Evolutionary conservation across 2,888 invertebrate species (phyloP).

Genomic region (Arctia plantaginis): DNA sequence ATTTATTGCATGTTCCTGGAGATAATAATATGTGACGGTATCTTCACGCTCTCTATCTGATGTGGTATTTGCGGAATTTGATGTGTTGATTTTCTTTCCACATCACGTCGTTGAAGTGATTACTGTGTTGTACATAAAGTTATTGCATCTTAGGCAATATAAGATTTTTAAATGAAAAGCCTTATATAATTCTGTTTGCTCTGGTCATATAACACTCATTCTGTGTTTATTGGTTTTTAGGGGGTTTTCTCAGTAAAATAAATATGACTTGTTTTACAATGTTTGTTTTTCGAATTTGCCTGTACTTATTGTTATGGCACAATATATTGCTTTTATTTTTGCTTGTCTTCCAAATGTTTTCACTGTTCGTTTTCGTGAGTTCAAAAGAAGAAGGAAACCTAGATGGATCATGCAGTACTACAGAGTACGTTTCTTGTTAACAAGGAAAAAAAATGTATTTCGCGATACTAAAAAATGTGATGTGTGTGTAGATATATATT

Average conservation of each 20-base stretch:
- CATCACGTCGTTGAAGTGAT: not conserved
- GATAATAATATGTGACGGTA: constrained; percentile 27
- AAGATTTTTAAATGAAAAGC: not conserved
- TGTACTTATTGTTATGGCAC: no score
- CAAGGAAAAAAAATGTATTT: not conserved
- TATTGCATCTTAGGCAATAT: not conserved
- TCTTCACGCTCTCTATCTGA: constrained; percentile 26
- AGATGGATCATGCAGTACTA: not conserved
- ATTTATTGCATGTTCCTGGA: constrained; percentile 27
- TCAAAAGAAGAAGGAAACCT: no score
- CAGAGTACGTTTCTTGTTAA: not conserved
- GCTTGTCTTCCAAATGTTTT: no score
- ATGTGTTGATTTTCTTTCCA: constrained; percentile 14
- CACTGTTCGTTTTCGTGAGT: no score
- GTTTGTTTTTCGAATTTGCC: no score
- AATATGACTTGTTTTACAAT: no score
- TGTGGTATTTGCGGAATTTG: constrained; percentile 16
- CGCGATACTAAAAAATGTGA: not conserved
- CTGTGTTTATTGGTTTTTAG: no score
- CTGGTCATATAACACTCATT: no score
- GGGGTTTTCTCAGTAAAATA: no score
- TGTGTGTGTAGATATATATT: not conserved
- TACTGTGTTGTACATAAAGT: not conserved
- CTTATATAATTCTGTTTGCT: not conserved
- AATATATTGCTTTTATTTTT: no score